Evolutionary conservation across 2,888 invertebrate genomes (phyloP).

Genomic region (Volucella zonaria): DNA sequence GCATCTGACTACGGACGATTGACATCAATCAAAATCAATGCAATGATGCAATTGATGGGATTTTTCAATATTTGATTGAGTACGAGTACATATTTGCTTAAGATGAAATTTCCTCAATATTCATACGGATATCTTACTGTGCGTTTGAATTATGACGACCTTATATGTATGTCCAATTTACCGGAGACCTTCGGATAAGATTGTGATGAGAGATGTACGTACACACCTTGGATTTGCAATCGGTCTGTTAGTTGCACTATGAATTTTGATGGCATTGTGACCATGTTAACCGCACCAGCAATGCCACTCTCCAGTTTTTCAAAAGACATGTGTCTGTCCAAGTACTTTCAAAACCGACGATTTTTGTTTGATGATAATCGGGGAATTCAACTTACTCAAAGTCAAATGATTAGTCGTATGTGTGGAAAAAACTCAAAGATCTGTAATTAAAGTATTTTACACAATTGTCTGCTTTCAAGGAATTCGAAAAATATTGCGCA

Average conservation of each 20-base stretch:
- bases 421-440: too few species aligned
- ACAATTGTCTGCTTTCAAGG: too few species aligned
- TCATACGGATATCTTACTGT: not conserved
- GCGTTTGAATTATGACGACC: slow-evolving; percentile 7
- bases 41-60: not conserved
- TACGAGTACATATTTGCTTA: not conserved
- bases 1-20: not conserved
- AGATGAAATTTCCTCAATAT: slow-evolving; percentile 8
- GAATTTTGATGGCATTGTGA: slow-evolving; percentile 2
- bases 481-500: too few species aligned
- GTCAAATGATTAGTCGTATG: too few species aligned
- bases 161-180: slow-evolving; percentile 19
- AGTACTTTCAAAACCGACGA: too few species aligned
- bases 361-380: too few species aligned
- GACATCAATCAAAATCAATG: slow-evolving; percentile 37
- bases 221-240: slow-evolving; percentile 28
- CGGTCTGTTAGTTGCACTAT: not conserved
- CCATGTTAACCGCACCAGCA: not conserved
- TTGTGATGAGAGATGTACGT: slow-evolving; percentile 5
- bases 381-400: too few species aligned
- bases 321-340: not conserved
- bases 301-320: not conserved
- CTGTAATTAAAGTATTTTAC: too few species aligned
- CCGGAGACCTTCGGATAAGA: slow-evolving; percentile 13
- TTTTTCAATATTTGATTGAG: slow-evolving; percentile 8